Conservation (phyloP, 2,888 invertebrate genomes). For the Cepaea hortensis region DNA sequence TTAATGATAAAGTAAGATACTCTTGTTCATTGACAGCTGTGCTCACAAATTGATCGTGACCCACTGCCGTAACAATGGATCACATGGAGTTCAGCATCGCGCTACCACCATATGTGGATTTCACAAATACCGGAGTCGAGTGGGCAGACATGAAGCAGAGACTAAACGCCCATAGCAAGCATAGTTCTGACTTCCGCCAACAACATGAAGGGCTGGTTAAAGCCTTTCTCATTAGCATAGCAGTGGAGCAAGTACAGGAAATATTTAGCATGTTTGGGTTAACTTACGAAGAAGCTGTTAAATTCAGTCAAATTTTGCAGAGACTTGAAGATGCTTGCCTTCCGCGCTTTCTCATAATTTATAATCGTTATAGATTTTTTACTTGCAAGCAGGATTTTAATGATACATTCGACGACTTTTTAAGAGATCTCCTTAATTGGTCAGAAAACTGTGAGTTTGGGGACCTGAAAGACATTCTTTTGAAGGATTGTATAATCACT, state of each 20-base stretch:
- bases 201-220: slow-evolving; percentile 19
- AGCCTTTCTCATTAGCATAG: slow-evolving; percentile 43
- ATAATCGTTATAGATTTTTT: slow-evolving; percentile 42
- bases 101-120: slow-evolving; percentile 13
- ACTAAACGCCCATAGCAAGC: slow-evolving; percentile 7
- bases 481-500: slow-evolving; percentile 44
- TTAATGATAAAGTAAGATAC: too few relatives aligned
- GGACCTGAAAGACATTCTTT: slow-evolving; percentile 38
- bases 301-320: slow-evolving; percentile 30
- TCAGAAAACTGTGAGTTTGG: slow-evolving; percentile 46
- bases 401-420: slow-evolving; percentile 33
- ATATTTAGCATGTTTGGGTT: slow-evolving; percentile 32
- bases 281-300: slow-evolving; percentile 32
- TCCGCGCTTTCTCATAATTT: slow-evolving; percentile 42
- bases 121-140: slow-evolving; percentile 36
- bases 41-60: background rate
- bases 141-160: slow-evolving; percentile 43
- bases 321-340: slow-evolving; percentile 34
- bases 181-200: slow-evolving; percentile 14
- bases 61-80: slow-evolving; percentile 27
- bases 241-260: slow-evolving; percentile 38
- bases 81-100: slow-evolving; percentile 46
- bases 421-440: slow-evolving; percentile 37
- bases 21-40: too few relatives aligned
- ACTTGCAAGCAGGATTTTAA: slow-evolving; percentile 19